A percentile compares a stretch with the other conserved stretches of the same genome.
These are phyloP conservation scores for Campoplex capitator DNA, from an alignment of 2,888 invertebrate species.

Conservation along the genomic window DNA sequence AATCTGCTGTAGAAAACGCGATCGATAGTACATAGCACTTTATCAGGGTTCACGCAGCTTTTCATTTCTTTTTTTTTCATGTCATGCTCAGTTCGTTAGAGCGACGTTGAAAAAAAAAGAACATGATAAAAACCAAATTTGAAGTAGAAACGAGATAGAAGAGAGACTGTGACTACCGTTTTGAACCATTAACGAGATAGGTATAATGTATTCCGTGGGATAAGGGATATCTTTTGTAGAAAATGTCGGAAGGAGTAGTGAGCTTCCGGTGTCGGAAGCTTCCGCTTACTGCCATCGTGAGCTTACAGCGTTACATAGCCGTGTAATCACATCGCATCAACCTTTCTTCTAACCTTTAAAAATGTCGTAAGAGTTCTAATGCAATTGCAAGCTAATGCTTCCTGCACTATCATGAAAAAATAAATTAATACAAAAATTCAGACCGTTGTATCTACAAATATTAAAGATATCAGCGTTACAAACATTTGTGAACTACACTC, in stretches of 20 bases:
- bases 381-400: constrained; percentile 53
- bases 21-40: neutral
- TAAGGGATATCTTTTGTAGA: constrained; percentile 73
- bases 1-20: neutral
- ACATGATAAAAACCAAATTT: constrained; percentile 27
- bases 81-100: neutral
- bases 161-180: constrained; percentile 52
- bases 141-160: constrained; percentile 45
- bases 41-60: neutral
- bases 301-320: constrained; percentile 3
- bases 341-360: constrained; percentile 23
- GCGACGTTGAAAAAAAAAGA: constrained; percentile 15
- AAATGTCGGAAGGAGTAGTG: constrained; percentile 67
- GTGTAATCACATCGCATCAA: constrained; percentile 40
- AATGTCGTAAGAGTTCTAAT: constrained; percentile 47
- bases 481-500: neutral
- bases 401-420: constrained; percentile 54
- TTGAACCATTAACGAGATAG: constrained; percentile 73
- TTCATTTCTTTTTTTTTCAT: neutral
- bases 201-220: constrained; percentile 75
- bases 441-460: neutral
- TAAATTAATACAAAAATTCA: constrained; percentile 66
- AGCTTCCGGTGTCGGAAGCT: constrained; percentile 59
- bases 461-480: neutral
- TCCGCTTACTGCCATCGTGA: constrained; percentile 41